Evolutionary conservation across 1,140 invertebrate species (phyloP).

Genomic region (Cotesia chilonis): DNA sequence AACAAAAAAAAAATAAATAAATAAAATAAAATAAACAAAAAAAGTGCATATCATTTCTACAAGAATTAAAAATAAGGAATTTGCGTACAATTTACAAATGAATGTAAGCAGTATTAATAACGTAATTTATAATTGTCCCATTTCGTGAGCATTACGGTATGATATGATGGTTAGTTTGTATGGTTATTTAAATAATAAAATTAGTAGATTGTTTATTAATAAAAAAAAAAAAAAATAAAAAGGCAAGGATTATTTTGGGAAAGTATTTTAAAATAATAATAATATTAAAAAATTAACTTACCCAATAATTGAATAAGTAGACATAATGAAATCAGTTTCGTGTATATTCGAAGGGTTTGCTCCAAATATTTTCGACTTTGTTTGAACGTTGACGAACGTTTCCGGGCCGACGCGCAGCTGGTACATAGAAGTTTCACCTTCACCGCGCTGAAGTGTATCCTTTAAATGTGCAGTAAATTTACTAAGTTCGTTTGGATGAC

Average conservation of each 20-base stretch:
- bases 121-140: no score
- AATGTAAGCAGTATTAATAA: neutral
- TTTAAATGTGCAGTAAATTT: conserved; percentile 79
- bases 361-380: conserved; percentile 86
- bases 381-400: conserved; percentile 84
- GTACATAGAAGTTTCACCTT: conserved; percentile 79
- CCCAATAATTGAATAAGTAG: conserved; percentile 85
- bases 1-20: no score
- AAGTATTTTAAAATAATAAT: neutral
- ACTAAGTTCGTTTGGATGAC: conserved; percentile 77
- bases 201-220: neutral
- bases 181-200: no score
- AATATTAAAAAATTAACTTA: conserved; percentile 57
- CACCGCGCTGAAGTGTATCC: conserved; percentile 75
- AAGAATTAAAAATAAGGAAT: neutral
- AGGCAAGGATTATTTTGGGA: neutral
- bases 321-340: conserved; percentile 89
- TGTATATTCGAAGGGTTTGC: conserved; percentile 71
- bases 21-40: conserved; percentile 22
- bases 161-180: no score
- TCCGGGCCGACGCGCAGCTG: conserved; percentile 78
- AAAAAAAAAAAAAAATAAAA: neutral
- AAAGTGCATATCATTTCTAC: conserved; percentile 12
- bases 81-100: conserved; percentile 1
- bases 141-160: no score